These are phyloP conservation scores for Trachelus iudaicus DNA, from an alignment of 2,888 invertebrate species.

Conservation along the genomic window DNA sequence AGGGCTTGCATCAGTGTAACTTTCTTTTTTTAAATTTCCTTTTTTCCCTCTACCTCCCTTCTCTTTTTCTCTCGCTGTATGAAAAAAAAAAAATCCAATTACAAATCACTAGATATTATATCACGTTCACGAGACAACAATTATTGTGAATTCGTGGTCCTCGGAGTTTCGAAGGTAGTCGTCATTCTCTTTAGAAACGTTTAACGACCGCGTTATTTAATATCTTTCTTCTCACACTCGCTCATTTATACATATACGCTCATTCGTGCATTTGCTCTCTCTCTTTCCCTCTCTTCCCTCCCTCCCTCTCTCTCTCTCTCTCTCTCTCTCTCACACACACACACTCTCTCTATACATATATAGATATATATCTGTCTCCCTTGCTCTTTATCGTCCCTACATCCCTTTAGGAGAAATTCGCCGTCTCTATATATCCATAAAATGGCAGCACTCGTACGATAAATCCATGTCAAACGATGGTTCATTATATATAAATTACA, in stretches of 20 bases:
- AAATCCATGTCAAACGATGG: background rate
- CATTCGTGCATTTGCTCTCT: background rate
- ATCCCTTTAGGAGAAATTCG: background rate
- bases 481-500: background rate
- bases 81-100: background rate
- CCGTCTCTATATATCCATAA: background rate
- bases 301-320: no score
- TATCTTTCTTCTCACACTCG: background rate
- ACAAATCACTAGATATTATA: background rate
- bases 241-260: background rate
- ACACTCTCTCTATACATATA: no score
- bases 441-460: background rate
- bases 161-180: slow-evolving; percentile 41
- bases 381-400: background rate
- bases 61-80: background rate
- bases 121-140: slow-evolving; percentile 12
- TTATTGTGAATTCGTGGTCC: slow-evolving; percentile 56
- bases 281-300: no score
- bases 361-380: background rate
- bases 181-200: background rate
- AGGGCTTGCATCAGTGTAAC: background rate
- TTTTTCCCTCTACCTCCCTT: slow-evolving; percentile 11
- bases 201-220: background rate
- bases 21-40: slow-evolving; percentile 7
- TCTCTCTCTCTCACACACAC: no score